These are phyloP conservation scores for Acridotheres tristis DNA, from an alignment of 2,797 vertebrate species.

Conservation along the genomic window DNA sequence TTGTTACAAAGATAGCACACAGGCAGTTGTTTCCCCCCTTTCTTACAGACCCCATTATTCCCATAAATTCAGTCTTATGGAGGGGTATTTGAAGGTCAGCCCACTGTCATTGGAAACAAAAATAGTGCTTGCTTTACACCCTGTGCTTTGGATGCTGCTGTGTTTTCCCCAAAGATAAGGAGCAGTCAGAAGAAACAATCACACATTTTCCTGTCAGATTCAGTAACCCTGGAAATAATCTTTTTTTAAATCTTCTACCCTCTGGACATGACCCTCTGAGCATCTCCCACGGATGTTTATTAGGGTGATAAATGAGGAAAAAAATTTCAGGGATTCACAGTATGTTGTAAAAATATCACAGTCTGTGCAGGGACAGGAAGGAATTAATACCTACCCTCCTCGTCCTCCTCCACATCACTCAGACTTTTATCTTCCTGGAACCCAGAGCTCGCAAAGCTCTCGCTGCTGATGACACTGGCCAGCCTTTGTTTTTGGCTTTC, in stretches of 20 bases:
- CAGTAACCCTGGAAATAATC: conserved; percentile 77
- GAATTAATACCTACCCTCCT: conserved; percentile 80
- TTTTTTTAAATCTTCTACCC: conserved; percentile 77
- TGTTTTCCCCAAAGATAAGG: conserved; percentile 65
- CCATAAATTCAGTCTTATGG: background rate
- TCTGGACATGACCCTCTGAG: conserved; percentile 67
- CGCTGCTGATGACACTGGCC: conserved; percentile 73
- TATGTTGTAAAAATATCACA: conserved; percentile 75
- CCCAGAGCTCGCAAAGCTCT: conserved; percentile 76
- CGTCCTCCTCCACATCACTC: conserved; percentile 76
- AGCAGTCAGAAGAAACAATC: conserved; percentile 62
- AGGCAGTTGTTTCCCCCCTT: background rate
- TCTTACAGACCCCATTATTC: background rate
- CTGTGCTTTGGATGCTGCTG: background rate
- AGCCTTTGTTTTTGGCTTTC: conserved; percentile 67
- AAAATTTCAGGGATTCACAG: conserved; percentile 76
- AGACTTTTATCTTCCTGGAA: conserved; percentile 81
- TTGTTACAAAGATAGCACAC: background rate
- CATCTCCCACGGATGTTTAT: conserved; percentile 80
- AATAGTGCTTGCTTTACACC: conserved; percentile 35
- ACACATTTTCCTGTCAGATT: conserved; percentile 73
- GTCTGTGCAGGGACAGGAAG: conserved; percentile 70
- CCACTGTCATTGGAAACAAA: conserved; percentile 33
- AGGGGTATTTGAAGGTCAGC: conserved; percentile 35
- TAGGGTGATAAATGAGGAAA: conserved; percentile 78